Evolutionary conservation across 2,888 invertebrate species (phyloP).

Genomic region (Hypercompe scribonia): DNA sequence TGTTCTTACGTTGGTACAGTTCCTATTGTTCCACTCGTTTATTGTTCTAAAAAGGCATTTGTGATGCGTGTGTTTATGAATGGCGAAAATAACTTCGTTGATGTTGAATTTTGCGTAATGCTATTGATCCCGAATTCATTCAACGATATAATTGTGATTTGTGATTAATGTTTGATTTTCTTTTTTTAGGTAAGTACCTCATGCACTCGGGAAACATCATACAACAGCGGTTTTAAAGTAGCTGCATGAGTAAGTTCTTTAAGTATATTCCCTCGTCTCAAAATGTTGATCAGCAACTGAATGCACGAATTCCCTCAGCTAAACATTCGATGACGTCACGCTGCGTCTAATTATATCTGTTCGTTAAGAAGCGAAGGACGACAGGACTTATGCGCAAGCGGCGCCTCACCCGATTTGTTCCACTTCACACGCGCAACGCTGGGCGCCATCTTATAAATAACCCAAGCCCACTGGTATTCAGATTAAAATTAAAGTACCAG

Average conservation of each 20-base stretch:
- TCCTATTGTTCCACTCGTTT: slow-evolving; percentile 58
- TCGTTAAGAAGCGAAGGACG: slow-evolving; percentile 68
- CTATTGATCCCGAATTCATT: slow-evolving; percentile 13
- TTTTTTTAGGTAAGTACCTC: slow-evolving; percentile 53
- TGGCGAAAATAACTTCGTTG: slow-evolving; percentile 44
- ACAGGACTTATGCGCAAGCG: slow-evolving; percentile 67
- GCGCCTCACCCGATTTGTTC: slow-evolving; percentile 59
- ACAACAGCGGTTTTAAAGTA: slow-evolving; percentile 1
- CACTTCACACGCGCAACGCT: slow-evolving; percentile 69
- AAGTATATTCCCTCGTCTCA: not conserved
- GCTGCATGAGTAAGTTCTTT: slow-evolving; percentile 18
- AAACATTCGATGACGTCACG: slow-evolving; percentile 57
- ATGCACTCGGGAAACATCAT: not conserved
- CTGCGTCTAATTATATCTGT: slow-evolving; percentile 67
- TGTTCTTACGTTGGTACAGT: slow-evolving; percentile 38
- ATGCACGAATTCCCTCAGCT: slow-evolving; percentile 36
- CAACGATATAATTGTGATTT: slow-evolving; percentile 14
- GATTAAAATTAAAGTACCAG: slow-evolving; percentile 50
- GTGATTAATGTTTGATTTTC: slow-evolving; percentile 34
- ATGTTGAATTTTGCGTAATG: slow-evolving; percentile 31
- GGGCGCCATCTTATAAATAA: slow-evolving; percentile 66
- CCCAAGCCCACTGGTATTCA: slow-evolving; percentile 57
- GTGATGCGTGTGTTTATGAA: slow-evolving; percentile 48
- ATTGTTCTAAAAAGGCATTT: slow-evolving; percentile 60
- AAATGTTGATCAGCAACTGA: slow-evolving; percentile 21